Evolutionary conservation across 2,888 invertebrate species (phyloP).

Genomic region (Parochlus steinenii): DNA sequence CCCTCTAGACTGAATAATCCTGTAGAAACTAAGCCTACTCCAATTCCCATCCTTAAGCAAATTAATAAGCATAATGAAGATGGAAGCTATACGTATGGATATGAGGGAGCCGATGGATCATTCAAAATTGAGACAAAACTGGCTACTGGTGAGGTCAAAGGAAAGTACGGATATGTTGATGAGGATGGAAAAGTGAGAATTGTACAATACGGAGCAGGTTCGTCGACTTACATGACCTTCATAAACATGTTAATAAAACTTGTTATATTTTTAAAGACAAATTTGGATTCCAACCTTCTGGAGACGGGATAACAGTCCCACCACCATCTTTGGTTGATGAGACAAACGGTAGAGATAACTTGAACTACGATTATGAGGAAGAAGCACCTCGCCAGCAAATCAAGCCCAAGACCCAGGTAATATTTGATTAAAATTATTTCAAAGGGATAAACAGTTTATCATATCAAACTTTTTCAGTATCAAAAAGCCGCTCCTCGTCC

Average conservation of each 20-base stretch:
- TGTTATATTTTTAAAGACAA: no score
- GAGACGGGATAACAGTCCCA: constrained; percentile 69
- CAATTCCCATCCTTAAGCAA: constrained; percentile 70
- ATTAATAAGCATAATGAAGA: constrained; percentile 57
- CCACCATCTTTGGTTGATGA: constrained; percentile 40
- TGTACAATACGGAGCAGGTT: constrained; percentile 13
- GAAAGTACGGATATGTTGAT: constrained; percentile 81
- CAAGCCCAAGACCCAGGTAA: constrained; percentile 16
- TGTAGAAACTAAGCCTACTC: constrained; percentile 28
- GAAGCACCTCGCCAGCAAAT: constrained; percentile 17
- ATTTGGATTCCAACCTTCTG: constrained; percentile 72
- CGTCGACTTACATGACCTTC: no score
- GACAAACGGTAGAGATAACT: constrained; percentile 28
- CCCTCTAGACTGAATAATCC: constrained; percentile 16
- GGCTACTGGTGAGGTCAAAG: constrained; percentile 66
- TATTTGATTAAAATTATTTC: neutral
- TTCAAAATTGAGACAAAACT: constrained; percentile 82
- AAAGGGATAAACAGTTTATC: neutral
- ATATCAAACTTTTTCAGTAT: constrained; percentile 2
- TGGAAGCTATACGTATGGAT: constrained; percentile 81
- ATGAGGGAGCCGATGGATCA: constrained; percentile 74
- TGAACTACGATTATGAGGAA: constrained; percentile 30
- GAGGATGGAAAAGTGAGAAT: constrained; percentile 48
- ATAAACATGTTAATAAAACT: no score
- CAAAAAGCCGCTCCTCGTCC: constrained; percentile 18